Evolutionary conservation across 2,888 invertebrate genomes (phyloP).

Genomic region (Harmothoe impar): DNA sequence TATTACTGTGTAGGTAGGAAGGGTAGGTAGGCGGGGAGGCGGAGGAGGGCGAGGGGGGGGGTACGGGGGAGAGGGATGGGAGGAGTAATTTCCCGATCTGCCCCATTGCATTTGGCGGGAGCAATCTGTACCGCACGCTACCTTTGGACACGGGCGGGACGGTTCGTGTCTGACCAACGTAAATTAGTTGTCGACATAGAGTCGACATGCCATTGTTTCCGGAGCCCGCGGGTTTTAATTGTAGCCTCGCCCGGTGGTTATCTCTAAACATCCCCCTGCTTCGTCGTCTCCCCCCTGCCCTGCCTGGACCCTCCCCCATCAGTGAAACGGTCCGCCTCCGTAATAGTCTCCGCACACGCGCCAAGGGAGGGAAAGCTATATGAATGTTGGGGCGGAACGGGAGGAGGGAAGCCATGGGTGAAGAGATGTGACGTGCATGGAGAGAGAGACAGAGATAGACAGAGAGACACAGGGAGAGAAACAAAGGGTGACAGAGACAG

Average conservation of each 20-base stretch:
- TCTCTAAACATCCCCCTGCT: constrained; percentile 30
- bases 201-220: constrained; percentile 58
- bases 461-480: no score
- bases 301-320: not conserved
- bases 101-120: constrained; percentile 10
- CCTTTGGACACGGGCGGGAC: not conserved
- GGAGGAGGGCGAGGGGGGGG: not conserved
- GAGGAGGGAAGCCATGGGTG: no score
- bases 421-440: no score
- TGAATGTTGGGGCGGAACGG: no score
- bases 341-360: constrained; percentile 8
- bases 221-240: constrained; percentile 35
- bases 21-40: not conserved
- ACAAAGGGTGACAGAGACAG: no score
- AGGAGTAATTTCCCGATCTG: constrained; percentile 34
- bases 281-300: constrained; percentile 1
- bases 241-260: constrained; percentile 12
- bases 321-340: not conserved
- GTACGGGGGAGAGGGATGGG: not conserved
- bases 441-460: no score
- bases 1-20: not conserved
- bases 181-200: constrained; percentile 39
- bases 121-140: constrained; percentile 22
- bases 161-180: constrained; percentile 10
- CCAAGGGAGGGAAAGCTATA: no score